A percentile compares a stretch with the other conserved stretches of the same genome.
phyloP scores from a whole-genome alignment of 2,888 invertebrate genomes.

The Achlya flavicornis region DNA sequence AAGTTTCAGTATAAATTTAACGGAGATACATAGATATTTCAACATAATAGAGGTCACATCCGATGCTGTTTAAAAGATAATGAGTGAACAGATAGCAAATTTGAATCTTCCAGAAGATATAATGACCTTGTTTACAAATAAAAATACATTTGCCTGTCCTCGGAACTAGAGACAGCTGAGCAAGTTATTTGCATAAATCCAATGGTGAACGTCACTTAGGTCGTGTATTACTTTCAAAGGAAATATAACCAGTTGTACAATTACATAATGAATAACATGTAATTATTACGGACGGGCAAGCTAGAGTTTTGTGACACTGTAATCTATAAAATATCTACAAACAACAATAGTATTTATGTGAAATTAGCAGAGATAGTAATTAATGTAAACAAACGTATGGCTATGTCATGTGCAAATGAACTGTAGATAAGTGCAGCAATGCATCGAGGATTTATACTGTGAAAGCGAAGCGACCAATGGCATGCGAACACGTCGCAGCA shows the following conservation, averaged over 20 bases:
- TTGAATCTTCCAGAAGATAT: background rate
- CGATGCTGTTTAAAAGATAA: background rate
- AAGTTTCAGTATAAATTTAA: background rate
- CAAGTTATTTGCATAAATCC: slow-evolving; percentile 2
- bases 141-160: slow-evolving; percentile 2
- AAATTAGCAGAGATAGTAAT: background rate
- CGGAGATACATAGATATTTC: background rate
- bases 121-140: background rate
- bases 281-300: background rate
- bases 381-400: background rate
- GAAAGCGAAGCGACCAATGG: slow-evolving; percentile 58
- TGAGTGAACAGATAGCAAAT: background rate
- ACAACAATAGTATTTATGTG: background rate
- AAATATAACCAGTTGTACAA: background rate
- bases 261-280: background rate
- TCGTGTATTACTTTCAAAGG: background rate
- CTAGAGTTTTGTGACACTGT: background rate
- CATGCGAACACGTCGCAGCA: slow-evolving; percentile 55
- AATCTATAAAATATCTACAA: background rate
- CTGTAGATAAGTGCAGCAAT: background rate
- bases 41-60: slow-evolving; percentile 4
- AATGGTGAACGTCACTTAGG: background rate
- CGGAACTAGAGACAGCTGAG: slow-evolving; percentile 1
- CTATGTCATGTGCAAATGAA: background rate
- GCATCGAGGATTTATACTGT: slow-evolving; percentile 20